These are phyloP conservation scores for Ischnura elegans DNA, from an alignment of 2,888 invertebrate genomes.

Conservation along the genomic window DNA sequence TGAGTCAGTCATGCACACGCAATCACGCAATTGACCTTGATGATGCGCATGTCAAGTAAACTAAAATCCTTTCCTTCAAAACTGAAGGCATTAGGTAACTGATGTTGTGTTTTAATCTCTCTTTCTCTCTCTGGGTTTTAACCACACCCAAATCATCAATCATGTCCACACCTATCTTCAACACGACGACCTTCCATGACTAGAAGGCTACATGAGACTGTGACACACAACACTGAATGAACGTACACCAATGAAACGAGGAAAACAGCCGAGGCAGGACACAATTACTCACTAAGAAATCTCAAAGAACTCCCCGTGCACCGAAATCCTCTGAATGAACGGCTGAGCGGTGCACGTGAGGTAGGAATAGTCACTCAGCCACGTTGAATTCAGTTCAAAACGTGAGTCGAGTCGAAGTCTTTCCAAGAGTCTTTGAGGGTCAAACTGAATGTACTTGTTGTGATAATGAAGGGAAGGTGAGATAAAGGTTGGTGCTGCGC, in stretches of 20 bases:
- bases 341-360: slow-evolving; percentile 90
- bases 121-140: not conserved
- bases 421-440: slow-evolving; percentile 86
- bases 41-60: slow-evolving; percentile 55
- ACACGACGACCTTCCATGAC: not conserved
- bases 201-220: not conserved
- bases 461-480: not conserved
- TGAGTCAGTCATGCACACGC: slow-evolving; percentile 61
- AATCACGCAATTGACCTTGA: slow-evolving; percentile 48
- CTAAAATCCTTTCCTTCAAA: slow-evolving; percentile 42
- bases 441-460: slow-evolving; percentile 78
- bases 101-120: not conserved
- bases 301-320: slow-evolving; percentile 88
- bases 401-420: slow-evolving; percentile 83
- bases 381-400: slow-evolving; percentile 82
- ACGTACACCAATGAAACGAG: slow-evolving; percentile 40
- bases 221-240: not conserved
- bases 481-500: not conserved
- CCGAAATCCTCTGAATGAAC: slow-evolving; percentile 87
- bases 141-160: not conserved
- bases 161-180: not conserved
- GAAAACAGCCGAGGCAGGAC: not conserved
- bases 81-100: slow-evolving; percentile 36
- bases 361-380: slow-evolving; percentile 83
- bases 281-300: slow-evolving; percentile 26